Conservation (phyloP, 2,797 vertebrate genomes). For the Hydrocynus forskahlii region DNA sequence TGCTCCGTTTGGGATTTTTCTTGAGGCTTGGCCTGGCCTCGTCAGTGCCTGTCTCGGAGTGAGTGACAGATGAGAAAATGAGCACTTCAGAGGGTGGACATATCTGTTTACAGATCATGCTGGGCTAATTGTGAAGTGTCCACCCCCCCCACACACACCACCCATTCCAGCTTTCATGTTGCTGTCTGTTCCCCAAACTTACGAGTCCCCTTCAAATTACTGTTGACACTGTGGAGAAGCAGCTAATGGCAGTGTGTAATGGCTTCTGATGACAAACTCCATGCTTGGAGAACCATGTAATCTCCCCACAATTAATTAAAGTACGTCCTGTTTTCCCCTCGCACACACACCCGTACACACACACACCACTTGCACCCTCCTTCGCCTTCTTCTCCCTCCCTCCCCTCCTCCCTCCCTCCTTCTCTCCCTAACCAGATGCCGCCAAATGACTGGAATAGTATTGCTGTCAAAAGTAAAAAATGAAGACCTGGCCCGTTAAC, state of each 20-base stretch:
- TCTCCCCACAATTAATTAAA: slow-evolving; percentile 99
- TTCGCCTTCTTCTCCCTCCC: slow-evolving; percentile 9
- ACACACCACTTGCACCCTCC: slow-evolving; percentile 15
- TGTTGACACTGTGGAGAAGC: slow-evolving; percentile 99
- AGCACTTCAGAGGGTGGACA: slow-evolving; percentile 62
- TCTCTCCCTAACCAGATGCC: slow-evolving; percentile 91
- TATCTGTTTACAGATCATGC: slow-evolving; percentile 77
- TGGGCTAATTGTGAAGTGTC: slow-evolving; percentile 73
- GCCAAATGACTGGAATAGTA: slow-evolving; percentile 94
- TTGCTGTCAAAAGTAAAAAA: slow-evolving; percentile 98
- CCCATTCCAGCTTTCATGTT: slow-evolving; percentile 83
- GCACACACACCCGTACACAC: slow-evolving; percentile 19
- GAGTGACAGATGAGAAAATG: slow-evolving; percentile 78
- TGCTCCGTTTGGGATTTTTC: slow-evolving; percentile 50
- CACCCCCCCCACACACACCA: slow-evolving; percentile 59
- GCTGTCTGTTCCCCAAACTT: slow-evolving; percentile 75
- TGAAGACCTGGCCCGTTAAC: slow-evolving; percentile 90
- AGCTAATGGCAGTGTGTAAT: slow-evolving; percentile 99
- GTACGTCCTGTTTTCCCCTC: slow-evolving; percentile 78
- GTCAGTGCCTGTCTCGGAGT: slow-evolving; percentile 55
- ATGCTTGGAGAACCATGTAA: slow-evolving; percentile 99
- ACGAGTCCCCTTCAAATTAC: slow-evolving; percentile 96
- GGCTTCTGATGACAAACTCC: slow-evolving; percentile 99
- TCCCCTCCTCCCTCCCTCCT: slow-evolving; percentile 61
- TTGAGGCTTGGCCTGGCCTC: slow-evolving; percentile 59